Evolutionary conservation across 2,113 vertebrate genomes (phyloP), one percentile per base, ranked within the genome.

Genomic region (Alethe castanea): DNA sequence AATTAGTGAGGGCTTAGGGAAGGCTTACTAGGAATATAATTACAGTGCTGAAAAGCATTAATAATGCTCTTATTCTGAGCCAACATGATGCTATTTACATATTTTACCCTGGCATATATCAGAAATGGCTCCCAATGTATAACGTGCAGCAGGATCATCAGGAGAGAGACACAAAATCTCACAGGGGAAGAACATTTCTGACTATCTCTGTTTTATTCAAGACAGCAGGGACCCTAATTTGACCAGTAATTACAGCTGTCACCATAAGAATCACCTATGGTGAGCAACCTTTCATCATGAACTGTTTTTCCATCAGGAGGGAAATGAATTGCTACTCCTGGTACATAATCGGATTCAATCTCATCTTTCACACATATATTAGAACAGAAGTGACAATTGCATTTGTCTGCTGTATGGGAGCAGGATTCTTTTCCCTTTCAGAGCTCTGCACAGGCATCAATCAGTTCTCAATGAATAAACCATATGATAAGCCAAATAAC

Each of bases 11-110:
- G 95, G 83, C 91, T 96, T 95, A 97, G 71, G 56, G 59, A 96
- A 97, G 96, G 97, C 96, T 97, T 97, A 97, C 93, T 94, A 95
- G 86, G 96, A 97, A 97, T 97, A 97, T 96, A 97, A 97, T 97
- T 97, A 97, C 86, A 86, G 79, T 71, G 92, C 90, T 16, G 94
- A 96, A 97, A 95, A 97, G 92, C 97, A 96, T 94, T 96, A 97
- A 97, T 96, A 97, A 96, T 3, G 11, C 74, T 95, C 94, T 94
- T 97, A 97, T 89, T 74, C 90, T 2, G 8, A 88, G 91, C 84
- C 92, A 94, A 96, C 61, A 84, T 70, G 78, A 97, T 62, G 85
- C 72, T 94, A 83, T 96, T 95, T 95, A 95, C 74, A 90, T 91
- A 95, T 97, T 97, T 97, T 89, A 95, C 93, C 60, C 88, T 73